Base-by-base conservation (phyloP, 1,140 invertebrate species). In the Brachionus koreanus region DNA sequence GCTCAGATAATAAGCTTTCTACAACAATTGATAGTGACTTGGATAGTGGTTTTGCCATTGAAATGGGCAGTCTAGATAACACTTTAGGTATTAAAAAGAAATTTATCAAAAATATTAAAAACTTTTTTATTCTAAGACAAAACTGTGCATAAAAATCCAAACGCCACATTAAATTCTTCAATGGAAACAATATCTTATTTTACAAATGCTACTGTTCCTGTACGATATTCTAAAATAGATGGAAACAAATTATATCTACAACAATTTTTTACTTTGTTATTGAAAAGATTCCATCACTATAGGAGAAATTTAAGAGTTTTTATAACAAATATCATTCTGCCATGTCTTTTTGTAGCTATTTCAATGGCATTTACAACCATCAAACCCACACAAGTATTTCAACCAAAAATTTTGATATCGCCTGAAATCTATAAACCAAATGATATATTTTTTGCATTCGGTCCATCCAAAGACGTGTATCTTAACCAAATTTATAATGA, bases 271-370 rank as follows among this genome's bases (percentile, higher is more conserved):
- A 84, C 86, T 2, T 63, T 88, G n/a, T 43, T 87, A 7, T 42
- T 85, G 1, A 88, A 88, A 75, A 85, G 87, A 6, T 85, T 87
- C 72, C 85, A 86, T 72, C 87, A 88, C 77, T 86, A 86, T 82
- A 84, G 84, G 9, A 83, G 86, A 12, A 85, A 88, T 83, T 86
- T 86, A 85, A 84, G 85, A 16, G 84, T 85, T 69, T 77, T 85
- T 13, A 12, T 87, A 9, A 84, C 85, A 7, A 83, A 85, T 4
- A 23, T 88, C 2, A 23, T 88, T 9, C 63, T 88, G 23, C 87
- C 87, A 3, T 57, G 85, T 37, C 0, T 86, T 12, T 85, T 86
- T 39, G 83, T 88, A 12, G 42, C 84, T 2, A 63, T 85, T 29
- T 86, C 85, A 10, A 83, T 86, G n/a, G 86, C 85, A 3, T 84